Base-by-base conservation (phyloP, 2,113 vertebrate genomes). In the Elgaria multicarinata region DNA sequence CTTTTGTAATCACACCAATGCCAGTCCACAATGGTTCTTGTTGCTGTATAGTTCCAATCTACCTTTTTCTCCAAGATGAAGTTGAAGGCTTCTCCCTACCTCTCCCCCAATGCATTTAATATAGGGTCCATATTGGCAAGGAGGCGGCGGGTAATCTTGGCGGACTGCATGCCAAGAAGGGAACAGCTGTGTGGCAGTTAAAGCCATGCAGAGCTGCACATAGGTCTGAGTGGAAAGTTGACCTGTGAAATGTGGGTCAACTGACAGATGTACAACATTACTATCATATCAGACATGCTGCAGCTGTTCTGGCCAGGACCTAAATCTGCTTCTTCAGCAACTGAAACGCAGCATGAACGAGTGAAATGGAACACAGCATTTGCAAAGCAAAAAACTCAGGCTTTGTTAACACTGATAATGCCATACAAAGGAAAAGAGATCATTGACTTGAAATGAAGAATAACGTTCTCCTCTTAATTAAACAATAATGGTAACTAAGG, bases 21-120 rank as follows among this genome's bases (percentile, higher is more conserved):
- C n/a, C 55, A 67, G 26, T 0, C 0, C 75, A 69, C 13, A 28
- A 44, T 28, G 28, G 0, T 6, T 1, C 9, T 12, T 77, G 24
- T 4, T 77, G 36, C 74, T 42, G 83, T 87, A 33, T 5, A 6
- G 2, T 42, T 87, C 3, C 42, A 50, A 50, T 91, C 28, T 36
- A n/a, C 22, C 77, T 39, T 1, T 5, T 46, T 13, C 6, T 12
- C 3, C 0, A 10, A 58, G 1, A 0, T 28, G 20, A 36, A 78
- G 18, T 18, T 74, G 33, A 78, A 58, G 6, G 16, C 69, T 83
- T 74, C 18, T 46, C 64, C 33, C 44, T 6, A 36, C 9, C 1
- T 80, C 2, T 1, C 4, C 39, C 24, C 13, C n/a, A 39, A 62
- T 18, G 76, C 1, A 79, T 1, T 58, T 75, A 66, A 71, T 74